Evolutionary conservation across 1,140 invertebrate species (phyloP), one percentile per base, ranked within the genome.

Genomic region (Diprion similis): DNA sequence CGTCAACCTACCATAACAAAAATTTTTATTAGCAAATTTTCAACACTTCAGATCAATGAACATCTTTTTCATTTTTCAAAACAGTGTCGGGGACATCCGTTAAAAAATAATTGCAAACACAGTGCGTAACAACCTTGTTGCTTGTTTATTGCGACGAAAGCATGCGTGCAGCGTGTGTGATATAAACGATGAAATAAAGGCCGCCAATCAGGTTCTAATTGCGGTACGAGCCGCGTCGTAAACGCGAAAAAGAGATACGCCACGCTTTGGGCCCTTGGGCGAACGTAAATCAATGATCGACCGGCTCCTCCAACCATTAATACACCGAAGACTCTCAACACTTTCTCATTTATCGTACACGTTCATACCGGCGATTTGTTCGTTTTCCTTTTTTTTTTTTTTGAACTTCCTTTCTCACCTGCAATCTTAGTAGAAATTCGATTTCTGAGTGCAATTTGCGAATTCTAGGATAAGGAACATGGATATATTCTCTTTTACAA

Each of bases 341-440:
- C 10, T 51, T 59, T 46, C 51, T 74, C 72, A 71, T 13, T 46
- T 13, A 37, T 37, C 15, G 24, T 46, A 46, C 66, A 67, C 67
- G 48, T 46, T 68, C 51, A 75, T 70, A 66, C 70, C 68, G 18
- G 69, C 46, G 45, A 24, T n/a, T 69, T 45, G 72, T 37, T 70
- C 65, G 1, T 67, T 67, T 70, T 68, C 46, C 10, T 64, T 15
- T 64, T 18, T 8, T 51, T 18, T 10, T 10, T 15, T 24, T 8
- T 68, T 51, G 73, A 79, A 80, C 79, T 80, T 79, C 79, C 78
- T 71, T 79, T 75, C 79, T 81, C 79, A 81, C 79, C 71, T 64
- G 71, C 19, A 68, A 48, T 24, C 37, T 24, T 46, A 68, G 59
- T 9, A 15, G 59, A 37, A 18, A 8, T 47, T 72, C 17, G n/a